These are phyloP conservation scores for Saccopteryx bilineata DNA, from an alignment of 2,113 vertebrate species.

Conservation along the genomic window DNA sequence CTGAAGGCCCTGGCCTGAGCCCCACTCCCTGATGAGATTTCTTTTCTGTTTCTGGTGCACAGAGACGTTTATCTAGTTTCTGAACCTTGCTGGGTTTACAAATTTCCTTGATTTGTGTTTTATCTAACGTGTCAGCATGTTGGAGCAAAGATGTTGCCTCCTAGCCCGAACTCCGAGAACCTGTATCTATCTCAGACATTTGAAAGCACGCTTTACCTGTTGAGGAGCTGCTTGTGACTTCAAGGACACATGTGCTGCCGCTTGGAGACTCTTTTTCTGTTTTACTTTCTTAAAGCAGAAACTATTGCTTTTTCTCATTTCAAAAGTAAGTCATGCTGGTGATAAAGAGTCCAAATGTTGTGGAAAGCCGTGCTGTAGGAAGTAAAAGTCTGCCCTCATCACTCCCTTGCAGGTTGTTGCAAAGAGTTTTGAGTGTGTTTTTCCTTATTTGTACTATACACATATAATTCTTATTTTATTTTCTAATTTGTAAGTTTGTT, in stretches of 20 bases:
- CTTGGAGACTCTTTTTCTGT: not conserved
- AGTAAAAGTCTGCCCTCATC: not conserved
- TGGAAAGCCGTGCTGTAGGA: not conserved
- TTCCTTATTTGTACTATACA: not conserved
- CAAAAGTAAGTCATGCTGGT: slow-evolving; percentile 4
- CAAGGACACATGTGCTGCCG: not conserved
- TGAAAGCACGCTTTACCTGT: not conserved
- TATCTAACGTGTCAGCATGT: not conserved
- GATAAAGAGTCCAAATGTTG: slow-evolving; percentile 5
- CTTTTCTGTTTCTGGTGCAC: not conserved
- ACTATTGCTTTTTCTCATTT: not conserved
- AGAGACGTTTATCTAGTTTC: not conserved
- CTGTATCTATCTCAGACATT: not conserved
- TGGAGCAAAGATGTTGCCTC: not conserved
- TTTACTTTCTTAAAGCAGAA: slow-evolving; percentile 7
- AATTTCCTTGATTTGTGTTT: not conserved
- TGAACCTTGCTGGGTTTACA: not conserved
- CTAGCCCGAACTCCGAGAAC: not conserved
- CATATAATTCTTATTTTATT: not conserved
- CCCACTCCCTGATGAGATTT: not conserved
- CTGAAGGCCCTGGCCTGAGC: not conserved
- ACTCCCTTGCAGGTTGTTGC: not conserved
- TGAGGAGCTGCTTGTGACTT: not conserved
- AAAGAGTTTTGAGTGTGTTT: slow-evolving; percentile 11
- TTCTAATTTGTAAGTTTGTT: not conserved